Base-by-base conservation (phyloP, 2,797 vertebrate species). In the Melanotaenia pygmaea region DNA sequence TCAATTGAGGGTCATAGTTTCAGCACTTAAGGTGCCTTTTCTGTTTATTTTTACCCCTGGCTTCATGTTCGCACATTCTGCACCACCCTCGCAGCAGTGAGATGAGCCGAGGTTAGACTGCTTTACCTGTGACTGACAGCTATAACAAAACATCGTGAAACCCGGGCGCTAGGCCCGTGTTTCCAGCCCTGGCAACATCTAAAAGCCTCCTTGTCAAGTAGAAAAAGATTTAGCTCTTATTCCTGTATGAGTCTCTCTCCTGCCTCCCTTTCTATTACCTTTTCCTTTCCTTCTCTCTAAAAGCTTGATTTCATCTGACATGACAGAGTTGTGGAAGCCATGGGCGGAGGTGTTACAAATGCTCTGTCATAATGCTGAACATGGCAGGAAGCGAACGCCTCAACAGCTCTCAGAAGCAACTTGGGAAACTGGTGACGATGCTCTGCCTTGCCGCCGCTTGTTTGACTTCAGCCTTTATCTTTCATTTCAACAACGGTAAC, bases 381-480 rank as follows among this genome's bases (percentile, higher is more conserved):
- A 70, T 70, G 80, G 79, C 83, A 83, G 78, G 54, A 76, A 76
- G 81, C 68, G 16, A 72, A 65, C 69, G 79, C 72, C 80, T 66
- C 73, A 84, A 90, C 86, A 91, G 85, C 80, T 84, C 69, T 74
- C 68, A 72, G 74, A 86, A 78, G 79, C 82, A 59, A 22, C 86
- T 54, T 50, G 84, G 82, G 85, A 69, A 83, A 81, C 78, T 72
- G 34, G 61, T 20, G 11, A 45, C 9, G 75, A 59, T 3, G 84
- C 82, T 65, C 59, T 64, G 83, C 81, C 68, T 86, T 68, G 60
- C 73, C 72, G 9, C 73, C 63, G 77, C 77, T 80, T 79, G 84
- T 84, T 83, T 88, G 83, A 87, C 88, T 91, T 84, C 83, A 86
- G 61, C 83, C 85, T 90, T 88, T 85, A 86, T 83, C 77, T 89